Evolutionary conservation across 2,888 invertebrate species (phyloP).

Genomic region (Cosmorhoe ocellata): DNA sequence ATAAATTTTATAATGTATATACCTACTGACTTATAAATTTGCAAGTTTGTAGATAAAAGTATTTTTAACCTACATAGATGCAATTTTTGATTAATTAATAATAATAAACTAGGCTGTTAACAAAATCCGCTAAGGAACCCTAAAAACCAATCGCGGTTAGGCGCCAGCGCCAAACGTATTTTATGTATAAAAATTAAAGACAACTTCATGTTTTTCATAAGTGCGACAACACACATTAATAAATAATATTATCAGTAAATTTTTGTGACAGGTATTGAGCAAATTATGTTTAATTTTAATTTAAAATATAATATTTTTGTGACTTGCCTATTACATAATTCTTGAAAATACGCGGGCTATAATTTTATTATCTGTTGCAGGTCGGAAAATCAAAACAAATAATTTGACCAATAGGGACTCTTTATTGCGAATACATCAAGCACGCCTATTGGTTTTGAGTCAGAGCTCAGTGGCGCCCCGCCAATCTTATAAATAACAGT

Average conservation of each 20-base stretch:
- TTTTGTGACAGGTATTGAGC: neutral
- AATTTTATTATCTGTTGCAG: constrained; percentile 50
- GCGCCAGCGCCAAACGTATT: too few species aligned
- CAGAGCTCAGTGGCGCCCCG: constrained; percentile 66
- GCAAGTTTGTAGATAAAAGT: too few species aligned
- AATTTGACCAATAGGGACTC: constrained; percentile 61
- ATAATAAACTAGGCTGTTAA: too few species aligned
- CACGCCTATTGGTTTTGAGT: constrained; percentile 58
- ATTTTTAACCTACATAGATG: too few species aligned
- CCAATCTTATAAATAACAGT: constrained; percentile 86
- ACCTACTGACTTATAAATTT: too few species aligned
- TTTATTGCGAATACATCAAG: constrained; percentile 39
- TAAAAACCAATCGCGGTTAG: too few species aligned
- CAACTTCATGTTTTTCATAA: neutral
- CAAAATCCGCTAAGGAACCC: too few species aligned
- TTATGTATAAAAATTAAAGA: too few species aligned
- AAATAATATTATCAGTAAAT: neutral
- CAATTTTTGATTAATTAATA: too few species aligned
- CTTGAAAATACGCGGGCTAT: constrained; percentile 47
- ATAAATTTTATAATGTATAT: too few species aligned
- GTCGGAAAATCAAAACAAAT: constrained; percentile 69
- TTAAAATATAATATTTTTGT: constrained; percentile 26
- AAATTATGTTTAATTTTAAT: neutral
- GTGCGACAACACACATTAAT: constrained; percentile 13
- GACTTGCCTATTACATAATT: neutral